Base-by-base conservation (phyloP, 1,140 invertebrate species). In the Tetraneura akinire region DNA sequence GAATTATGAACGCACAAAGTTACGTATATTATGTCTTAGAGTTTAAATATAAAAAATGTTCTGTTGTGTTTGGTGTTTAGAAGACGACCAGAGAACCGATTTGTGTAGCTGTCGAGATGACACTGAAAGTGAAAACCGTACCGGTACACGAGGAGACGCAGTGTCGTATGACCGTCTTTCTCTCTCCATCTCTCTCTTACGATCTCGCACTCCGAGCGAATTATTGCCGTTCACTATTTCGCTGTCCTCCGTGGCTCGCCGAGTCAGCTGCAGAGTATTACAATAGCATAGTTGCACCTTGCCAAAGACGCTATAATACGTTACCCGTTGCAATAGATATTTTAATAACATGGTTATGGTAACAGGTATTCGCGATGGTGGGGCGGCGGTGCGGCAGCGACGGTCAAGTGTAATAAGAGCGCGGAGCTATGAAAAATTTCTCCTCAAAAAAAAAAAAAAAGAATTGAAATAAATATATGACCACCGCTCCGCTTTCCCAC, bases 61-160 rank as follows among this genome's bases (percentile, higher is more conserved):
- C n/a, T 37, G 8, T 37, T 37, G 32, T 37, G 32, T 3, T 37
- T 37, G 32, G 32, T 37, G 32, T 37, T 37, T 37, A 8, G 32
- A 37, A 37, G 32, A 37, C 32, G 32, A 37, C 32, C 32, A 37
- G 37, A 45, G 26, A 76, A 55, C 74, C 55, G 55, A 78, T 60
- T 78, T 16, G 74, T 47, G 9, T 62, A 78, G 55, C 49, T n/a
- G 74, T 47, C 74, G 55, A 62, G 74, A 78, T 78, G 74, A 78
- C 74, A 78, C 74, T 78, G 74, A 78, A 78, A 78, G 74, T 78
- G 74, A 78, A 78, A 78, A 78, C 55, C 55, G 74, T 78, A 78
- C 74, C 74, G 74, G 55, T 78, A 57, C 53, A 62, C 68, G 68
- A 71, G 68, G 45, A 71, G 66, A 21, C 66, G 47, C 47, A 45